Evolutionary conservation across 2,888 invertebrate genomes (phyloP).

Genomic region (Macrosiphum euphorbiae): DNA sequence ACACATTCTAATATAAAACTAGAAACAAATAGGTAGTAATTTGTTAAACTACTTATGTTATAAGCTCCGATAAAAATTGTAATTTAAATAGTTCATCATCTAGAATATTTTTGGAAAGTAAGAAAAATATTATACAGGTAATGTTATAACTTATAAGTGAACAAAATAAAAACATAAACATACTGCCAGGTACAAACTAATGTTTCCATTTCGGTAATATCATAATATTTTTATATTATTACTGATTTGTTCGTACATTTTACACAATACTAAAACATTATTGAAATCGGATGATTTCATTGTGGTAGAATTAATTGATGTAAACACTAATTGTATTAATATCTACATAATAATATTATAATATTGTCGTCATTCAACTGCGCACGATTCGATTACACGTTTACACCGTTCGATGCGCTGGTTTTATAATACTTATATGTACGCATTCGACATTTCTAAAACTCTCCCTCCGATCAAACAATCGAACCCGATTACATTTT

Average conservation of each 20-base stretch:
- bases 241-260: neutral
- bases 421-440: neutral
- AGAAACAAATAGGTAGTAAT: neutral
- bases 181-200: neutral
- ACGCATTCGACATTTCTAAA: neutral
- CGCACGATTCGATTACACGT: neutral
- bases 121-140: neutral
- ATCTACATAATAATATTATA: neutral
- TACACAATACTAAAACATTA: neutral
- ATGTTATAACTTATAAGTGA: neutral
- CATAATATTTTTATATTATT: neutral
- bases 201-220: neutral
- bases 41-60: no score
- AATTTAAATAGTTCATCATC: no score
- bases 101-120: neutral
- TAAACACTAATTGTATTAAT: constrained; percentile 8
- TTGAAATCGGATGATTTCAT: neutral
- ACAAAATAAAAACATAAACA: neutral
- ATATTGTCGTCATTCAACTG: neutral
- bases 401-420: neutral
- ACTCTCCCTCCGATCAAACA: neutral
- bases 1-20: neutral
- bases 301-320: neutral
- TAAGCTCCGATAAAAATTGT: no score
- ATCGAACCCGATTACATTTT: constrained; percentile 20